A percentile compares a stretch with the other conserved stretches of the same genome.
These are phyloP conservation scores for Donacobius atricapilla DNA, from an alignment of 2,113 vertebrate genomes.

Conservation along the genomic window DNA sequence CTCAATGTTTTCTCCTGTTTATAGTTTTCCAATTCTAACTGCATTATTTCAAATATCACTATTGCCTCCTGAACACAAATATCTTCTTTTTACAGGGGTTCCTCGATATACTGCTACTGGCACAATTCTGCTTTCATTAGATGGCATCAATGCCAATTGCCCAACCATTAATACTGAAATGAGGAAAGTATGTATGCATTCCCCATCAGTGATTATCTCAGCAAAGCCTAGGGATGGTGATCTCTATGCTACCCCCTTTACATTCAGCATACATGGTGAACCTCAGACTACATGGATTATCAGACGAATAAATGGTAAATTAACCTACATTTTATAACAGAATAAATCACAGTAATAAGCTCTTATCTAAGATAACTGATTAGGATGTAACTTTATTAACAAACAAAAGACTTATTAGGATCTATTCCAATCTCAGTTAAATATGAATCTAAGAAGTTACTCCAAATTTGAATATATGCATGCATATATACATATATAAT, in stretches of 20 bases:
- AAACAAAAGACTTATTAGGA: not conserved
- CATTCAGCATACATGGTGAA: conserved; percentile 74
- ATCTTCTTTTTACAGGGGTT: conserved; percentile 70
- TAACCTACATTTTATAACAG: not conserved
- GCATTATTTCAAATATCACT: not conserved
- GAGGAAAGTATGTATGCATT: conserved; percentile 70
- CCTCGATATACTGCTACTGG: conserved; percentile 83
- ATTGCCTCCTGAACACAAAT: not conserved
- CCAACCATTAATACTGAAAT: conserved; percentile 74
- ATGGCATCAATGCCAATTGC: conserved; percentile 81
- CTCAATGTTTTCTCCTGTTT: not conserved
- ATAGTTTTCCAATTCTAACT: not conserved
- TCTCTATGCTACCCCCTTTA: conserved; percentile 79
- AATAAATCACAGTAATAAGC: not conserved
- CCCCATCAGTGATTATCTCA: conserved; percentile 72
- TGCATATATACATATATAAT: not conserved
- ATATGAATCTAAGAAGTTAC: not conserved
- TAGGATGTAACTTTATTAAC: not conserved
- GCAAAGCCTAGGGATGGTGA: conserved; percentile 48
- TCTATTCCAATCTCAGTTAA: not conserved
- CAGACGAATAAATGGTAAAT: conserved; percentile 79
- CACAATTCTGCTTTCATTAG: conserved; percentile 80
- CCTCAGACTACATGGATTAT: conserved; percentile 77
- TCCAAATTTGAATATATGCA: not conserved
- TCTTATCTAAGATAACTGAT: not conserved